Percentiles rank a stretch among this genome's conserved stretches.
Conservation (phyloP, 2,797 vertebrate species). For the Sebastolobus alascanus region DNA sequence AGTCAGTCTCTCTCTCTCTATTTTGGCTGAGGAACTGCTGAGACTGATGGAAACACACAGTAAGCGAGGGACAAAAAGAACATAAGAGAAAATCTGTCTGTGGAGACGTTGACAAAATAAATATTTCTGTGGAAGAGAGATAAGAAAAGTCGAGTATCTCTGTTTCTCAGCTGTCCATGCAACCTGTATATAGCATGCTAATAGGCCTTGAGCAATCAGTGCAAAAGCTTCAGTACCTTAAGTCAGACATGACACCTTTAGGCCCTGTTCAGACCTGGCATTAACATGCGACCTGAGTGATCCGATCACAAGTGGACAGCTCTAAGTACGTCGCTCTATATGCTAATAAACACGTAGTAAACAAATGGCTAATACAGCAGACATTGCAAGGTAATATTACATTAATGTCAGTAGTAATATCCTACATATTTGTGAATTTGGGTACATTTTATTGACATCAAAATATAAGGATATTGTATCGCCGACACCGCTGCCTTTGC, state of each 20-base stretch:
- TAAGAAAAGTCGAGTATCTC: conserved; percentile 38
- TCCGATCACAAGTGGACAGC: too few species aligned
- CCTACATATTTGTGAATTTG: too few species aligned
- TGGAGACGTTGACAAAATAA: conserved; percentile 34
- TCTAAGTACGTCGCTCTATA: too few species aligned
- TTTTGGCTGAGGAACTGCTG: neutral
- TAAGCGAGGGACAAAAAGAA: conserved; percentile 39
- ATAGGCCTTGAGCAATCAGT: conserved; percentile 21
- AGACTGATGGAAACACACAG: conserved; percentile 27
- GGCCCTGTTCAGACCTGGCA: too few species aligned
- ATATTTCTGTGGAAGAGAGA: conserved; percentile 34
- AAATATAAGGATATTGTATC: too few species aligned
- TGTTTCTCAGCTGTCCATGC: conserved; percentile 37
- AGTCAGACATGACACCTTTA: neutral
- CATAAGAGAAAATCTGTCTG: conserved; percentile 5
- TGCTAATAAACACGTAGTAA: too few species aligned
- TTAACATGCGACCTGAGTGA: too few species aligned
- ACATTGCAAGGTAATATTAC: too few species aligned
- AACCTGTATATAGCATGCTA: conserved; percentile 30
- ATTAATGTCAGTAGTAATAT: too few species aligned
- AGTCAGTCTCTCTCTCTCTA: neutral
- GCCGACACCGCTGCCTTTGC: too few species aligned
- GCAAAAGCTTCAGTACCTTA: neutral
- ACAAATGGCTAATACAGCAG: too few species aligned
- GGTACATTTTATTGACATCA: too few species aligned